phyloP scores from a whole-genome alignment of 2,888 invertebrate genomes.

The Anoncus sp. region DNA sequence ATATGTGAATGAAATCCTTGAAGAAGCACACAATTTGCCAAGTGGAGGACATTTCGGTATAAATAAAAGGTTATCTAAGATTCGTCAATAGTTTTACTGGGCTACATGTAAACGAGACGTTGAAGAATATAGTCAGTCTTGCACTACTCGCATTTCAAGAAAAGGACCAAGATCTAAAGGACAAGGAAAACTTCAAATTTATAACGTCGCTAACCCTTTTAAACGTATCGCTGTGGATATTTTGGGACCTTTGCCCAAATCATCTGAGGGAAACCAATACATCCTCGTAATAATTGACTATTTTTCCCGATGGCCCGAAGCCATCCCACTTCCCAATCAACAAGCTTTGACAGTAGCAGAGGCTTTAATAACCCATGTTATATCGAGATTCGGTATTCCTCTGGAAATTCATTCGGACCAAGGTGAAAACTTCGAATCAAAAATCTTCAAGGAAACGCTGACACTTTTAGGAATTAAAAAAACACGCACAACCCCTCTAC shows the following conservation, averaged over 20 bases:
- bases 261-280: slow-evolving; percentile 65
- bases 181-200: slow-evolving; percentile 61
- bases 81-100: slow-evolving; percentile 69
- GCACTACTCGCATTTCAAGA: slow-evolving; percentile 59
- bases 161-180: slow-evolving; percentile 57
- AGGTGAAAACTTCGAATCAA: slow-evolving; percentile 54
- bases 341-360: slow-evolving; percentile 73
- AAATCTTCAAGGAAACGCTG: background rate
- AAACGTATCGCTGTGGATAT: slow-evolving; percentile 66
- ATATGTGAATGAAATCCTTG: too few species aligned
- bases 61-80: slow-evolving; percentile 65
- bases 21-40: slow-evolving; percentile 57
- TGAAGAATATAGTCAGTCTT: slow-evolving; percentile 65
- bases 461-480: slow-evolving; percentile 69
- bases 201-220: slow-evolving; percentile 64
- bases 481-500: slow-evolving; percentile 65
- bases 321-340: slow-evolving; percentile 70
- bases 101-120: slow-evolving; percentile 46
- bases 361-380: slow-evolving; percentile 63
- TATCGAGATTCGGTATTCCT: slow-evolving; percentile 68
- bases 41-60: slow-evolving; percentile 69
- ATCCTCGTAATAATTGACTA: slow-evolving; percentile 65
- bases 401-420: slow-evolving; percentile 67
- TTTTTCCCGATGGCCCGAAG: background rate
- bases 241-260: slow-evolving; percentile 64